Base-by-base conservation (phyloP, 2,888 invertebrate genomes). In the Perizoma flavofasciatum region DNA sequence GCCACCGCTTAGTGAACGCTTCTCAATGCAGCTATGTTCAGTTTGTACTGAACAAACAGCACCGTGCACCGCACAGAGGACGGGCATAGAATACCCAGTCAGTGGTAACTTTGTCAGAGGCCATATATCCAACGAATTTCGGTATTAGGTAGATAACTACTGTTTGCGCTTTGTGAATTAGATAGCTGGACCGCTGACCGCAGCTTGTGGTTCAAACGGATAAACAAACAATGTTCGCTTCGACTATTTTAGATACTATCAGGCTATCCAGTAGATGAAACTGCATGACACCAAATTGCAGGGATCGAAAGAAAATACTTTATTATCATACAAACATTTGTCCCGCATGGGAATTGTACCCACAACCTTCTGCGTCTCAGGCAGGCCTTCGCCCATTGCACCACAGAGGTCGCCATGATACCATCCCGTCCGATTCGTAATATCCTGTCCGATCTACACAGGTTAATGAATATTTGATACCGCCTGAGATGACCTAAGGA, bases 1-100 rank as follows among this genome's bases (percentile, higher is more conserved):
- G 3, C 37, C 7, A 61, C 61, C 57, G 61, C 61, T 54, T 61
- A 57, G 56, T 61, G 49, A 61, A 49, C 46, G 49, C 46, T 45
- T 6, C 46, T 34, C 35, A 54, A 47, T 50, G 34, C 35, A 48
- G 35, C 47, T 9, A 1, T 46, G 56, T 53, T 56, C 49, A 53
- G 45, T 50, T 50, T 47, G 46, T 8, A 49, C 46, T 34, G 45
- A 59, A 44, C 49, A 32, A 51, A 52, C 22, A 22, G 1, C 22
- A 22, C 22, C 22, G 22, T 22, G 22, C 53, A 54, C 10, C 41
- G 37, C 41, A 43, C 43, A 35, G 22, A 22, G 22, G 22, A 22
- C 22, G 22, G 22, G 44, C 51, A 51, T 5, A 45, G 37, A 37
- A 35, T 45, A 45, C n/a, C 2, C 6, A 53, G 37, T n/a, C 5